These are phyloP conservation scores for Trypoxylon attenuatum DNA, from an alignment of 2,888 invertebrate genomes.

Conservation along the genomic window DNA sequence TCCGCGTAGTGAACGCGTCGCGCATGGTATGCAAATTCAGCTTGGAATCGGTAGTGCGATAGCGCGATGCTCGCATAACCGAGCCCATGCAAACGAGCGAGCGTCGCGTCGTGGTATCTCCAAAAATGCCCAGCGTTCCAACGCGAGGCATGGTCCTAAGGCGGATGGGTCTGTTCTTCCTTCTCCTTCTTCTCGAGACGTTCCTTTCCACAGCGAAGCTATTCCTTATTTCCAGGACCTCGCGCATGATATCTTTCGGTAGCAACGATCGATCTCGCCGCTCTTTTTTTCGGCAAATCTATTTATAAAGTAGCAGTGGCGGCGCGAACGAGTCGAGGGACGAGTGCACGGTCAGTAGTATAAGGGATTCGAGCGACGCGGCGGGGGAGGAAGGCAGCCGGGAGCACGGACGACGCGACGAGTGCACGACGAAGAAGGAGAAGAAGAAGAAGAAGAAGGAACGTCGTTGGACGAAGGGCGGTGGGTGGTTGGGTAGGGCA, in stretches of 20 bases:
- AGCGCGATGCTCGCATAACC: background rate
- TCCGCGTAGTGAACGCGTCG: too few relatives aligned
- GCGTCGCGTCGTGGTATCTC: background rate
- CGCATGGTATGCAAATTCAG: too few relatives aligned
- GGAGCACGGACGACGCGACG: conserved; percentile 10
- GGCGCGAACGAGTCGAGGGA: conserved; percentile 44
- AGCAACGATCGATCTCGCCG: conserved; percentile 43
- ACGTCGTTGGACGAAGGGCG: conserved; percentile 32
- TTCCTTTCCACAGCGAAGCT: background rate
- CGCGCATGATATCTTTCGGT: conserved; percentile 41
- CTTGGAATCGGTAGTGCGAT: background rate
- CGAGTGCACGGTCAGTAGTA: conserved; percentile 20
- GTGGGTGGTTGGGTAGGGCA: conserved; percentile 22
- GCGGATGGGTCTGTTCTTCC: background rate
- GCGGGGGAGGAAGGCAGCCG: conserved; percentile 11
- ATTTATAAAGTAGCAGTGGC: conserved; percentile 51
- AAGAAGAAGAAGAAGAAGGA: conserved; percentile 26
- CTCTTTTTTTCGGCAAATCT: conserved; percentile 49
- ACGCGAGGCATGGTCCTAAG: background rate
- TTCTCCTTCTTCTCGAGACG: too few relatives aligned
- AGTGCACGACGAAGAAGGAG: conserved; percentile 19
- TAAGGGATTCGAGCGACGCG: conserved; percentile 42
- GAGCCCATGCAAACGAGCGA: background rate
- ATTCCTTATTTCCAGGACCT: background rate
- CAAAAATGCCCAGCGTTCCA: background rate